These are phyloP conservation scores for Megamerina dolium DNA, from an alignment of 2,888 invertebrate genomes.

Conservation along the genomic window DNA sequence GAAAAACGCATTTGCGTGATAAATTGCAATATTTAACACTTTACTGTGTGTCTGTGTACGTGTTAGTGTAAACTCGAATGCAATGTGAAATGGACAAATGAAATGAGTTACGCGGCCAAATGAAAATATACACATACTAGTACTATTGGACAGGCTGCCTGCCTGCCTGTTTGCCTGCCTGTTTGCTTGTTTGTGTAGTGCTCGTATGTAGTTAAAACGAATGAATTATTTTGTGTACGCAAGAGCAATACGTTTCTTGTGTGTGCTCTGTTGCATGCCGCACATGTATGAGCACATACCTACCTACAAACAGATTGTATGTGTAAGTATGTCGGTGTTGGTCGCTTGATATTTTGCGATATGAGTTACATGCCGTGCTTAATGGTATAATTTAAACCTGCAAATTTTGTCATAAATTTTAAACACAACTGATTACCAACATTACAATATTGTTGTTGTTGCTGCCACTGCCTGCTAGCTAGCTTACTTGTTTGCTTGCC, in stretches of 20 bases:
- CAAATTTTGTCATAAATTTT: constrained; percentile 48
- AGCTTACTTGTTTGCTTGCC: no score
- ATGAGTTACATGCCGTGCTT: constrained; percentile 47
- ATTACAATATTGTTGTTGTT: no score
- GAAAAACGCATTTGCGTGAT: constrained; percentile 50
- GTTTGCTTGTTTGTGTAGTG: background rate
- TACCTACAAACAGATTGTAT: no score
- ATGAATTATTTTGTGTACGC: background rate
- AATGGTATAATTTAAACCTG: constrained; percentile 48
- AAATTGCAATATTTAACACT: constrained; percentile 22
- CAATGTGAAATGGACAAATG: background rate
- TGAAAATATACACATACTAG: background rate
- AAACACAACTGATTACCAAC: constrained; percentile 29
- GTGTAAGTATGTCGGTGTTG: no score
- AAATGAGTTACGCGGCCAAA: constrained; percentile 3
- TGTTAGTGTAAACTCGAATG: background rate
- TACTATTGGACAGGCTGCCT: background rate
- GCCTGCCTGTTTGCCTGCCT: background rate
- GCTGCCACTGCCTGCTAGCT: no score
- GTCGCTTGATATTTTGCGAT: no score
- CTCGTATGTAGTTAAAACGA: background rate
- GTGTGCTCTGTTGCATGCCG: no score
- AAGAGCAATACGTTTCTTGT: no score
- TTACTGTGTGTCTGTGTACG: background rate
- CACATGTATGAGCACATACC: no score